Conservation (phyloP, 2,113 vertebrate species). For the Rhinoderma darwinii region DNA sequence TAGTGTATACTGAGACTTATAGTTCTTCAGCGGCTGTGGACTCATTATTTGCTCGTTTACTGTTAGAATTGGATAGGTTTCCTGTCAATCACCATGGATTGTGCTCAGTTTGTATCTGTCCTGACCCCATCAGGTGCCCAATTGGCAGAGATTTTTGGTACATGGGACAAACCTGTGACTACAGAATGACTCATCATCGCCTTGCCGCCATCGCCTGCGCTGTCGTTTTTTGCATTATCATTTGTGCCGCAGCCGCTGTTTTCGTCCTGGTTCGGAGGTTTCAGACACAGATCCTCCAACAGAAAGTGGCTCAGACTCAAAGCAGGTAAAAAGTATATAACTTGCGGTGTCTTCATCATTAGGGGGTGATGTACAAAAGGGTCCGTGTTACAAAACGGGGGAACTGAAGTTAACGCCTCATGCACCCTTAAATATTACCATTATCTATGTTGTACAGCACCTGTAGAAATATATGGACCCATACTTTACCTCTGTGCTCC, state of each 20-base stretch:
- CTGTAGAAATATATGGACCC: too few species aligned
- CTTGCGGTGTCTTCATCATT: not conserved
- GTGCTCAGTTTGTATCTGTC: not conserved
- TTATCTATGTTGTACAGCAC: too few species aligned
- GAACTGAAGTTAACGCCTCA: too few species aligned
- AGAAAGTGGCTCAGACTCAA: conserved; percentile 84
- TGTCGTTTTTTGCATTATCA: conserved; percentile 71
- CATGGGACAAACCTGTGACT: conserved; percentile 83
- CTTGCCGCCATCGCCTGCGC: conserved; percentile 76
- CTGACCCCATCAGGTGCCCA: conserved; percentile 74
- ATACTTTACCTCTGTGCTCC: too few species aligned
- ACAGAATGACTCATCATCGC: conserved; percentile 78
- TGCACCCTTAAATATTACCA: too few species aligned
- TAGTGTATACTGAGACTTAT: not conserved
- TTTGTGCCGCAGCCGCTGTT: conserved; percentile 70
- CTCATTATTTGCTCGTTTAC: not conserved
- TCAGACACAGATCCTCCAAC: conserved; percentile 79
- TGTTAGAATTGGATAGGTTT: not conserved
- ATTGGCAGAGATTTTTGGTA: conserved; percentile 87
- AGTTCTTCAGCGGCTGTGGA: not conserved
- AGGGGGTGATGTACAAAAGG: too few species aligned
- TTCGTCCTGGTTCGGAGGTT: conserved; percentile 77
- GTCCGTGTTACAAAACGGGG: too few species aligned
- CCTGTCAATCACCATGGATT: not conserved
- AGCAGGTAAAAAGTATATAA: conserved; percentile 78